A percentile compares a stretch with the other conserved stretches of the same genome.
Conservation (phyloP, 2,888 invertebrate genomes). For the Cephus spinipes region DNA sequence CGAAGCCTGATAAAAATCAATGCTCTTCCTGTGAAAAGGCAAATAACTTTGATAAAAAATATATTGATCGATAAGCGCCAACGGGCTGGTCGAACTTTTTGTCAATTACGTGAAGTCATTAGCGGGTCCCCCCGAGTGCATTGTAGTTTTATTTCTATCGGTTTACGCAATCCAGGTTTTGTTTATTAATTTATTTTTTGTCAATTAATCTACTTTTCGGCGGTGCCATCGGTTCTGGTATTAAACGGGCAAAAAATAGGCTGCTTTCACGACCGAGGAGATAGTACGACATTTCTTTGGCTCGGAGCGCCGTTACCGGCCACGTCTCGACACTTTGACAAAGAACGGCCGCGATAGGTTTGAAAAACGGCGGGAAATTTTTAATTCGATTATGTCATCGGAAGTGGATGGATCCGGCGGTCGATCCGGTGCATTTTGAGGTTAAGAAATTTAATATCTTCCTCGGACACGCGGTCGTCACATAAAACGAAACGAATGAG, state of each 20-base stretch:
- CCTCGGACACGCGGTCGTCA: not conserved
- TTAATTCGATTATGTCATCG: not conserved
- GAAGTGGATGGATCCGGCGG: not conserved
- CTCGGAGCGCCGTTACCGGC: not conserved
- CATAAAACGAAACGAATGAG: not conserved
- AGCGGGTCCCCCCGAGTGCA: not conserved
- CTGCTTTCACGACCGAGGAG: constrained; percentile 4
- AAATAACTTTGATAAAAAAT: not conserved
- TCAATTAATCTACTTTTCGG: not conserved
- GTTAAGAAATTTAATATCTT: not conserved
- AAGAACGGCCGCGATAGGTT: not conserved
- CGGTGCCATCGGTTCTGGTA: not conserved
- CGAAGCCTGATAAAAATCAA: not conserved
- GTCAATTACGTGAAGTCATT: constrained; percentile 9
- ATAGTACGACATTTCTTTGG: constrained; percentile 6
- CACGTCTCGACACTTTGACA: not conserved
- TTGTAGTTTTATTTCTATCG: not conserved
- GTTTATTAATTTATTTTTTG: constrained; percentile 7
- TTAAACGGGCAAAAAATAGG: not conserved
- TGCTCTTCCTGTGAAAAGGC: not conserved
- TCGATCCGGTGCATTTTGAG: not conserved
- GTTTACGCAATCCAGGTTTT: constrained; percentile 1
- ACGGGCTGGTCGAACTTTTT: not conserved
- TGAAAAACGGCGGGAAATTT: not conserved
- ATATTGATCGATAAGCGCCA: not conserved